A percentile compares a stretch with the other conserved stretches of the same genome.
phyloP scores from a whole-genome alignment of 2,797 vertebrate genomes.

The Iguana delicatissima region DNA sequence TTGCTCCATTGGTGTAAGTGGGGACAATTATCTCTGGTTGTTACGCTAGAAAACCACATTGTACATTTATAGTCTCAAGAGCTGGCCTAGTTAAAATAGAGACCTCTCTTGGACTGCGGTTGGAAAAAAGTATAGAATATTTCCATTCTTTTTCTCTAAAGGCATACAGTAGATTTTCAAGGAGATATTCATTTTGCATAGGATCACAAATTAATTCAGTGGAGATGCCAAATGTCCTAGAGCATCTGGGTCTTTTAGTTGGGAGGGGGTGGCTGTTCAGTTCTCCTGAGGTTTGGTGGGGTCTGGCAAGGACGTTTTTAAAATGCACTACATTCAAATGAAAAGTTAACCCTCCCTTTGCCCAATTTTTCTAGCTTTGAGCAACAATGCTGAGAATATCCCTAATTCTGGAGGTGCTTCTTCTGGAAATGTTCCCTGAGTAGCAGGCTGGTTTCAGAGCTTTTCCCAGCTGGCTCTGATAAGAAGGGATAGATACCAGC shows the following conservation, averaged over 20 bases:
- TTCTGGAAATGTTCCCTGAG: not conserved
- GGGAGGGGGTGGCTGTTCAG: not conserved
- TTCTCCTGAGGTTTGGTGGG: slow-evolving; percentile 24
- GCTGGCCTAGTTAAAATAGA: not conserved
- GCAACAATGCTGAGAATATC: not conserved
- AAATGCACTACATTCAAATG: not conserved
- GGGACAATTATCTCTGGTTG: slow-evolving; percentile 24
- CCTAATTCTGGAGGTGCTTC: not conserved
- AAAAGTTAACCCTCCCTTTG: slow-evolving; percentile 5
- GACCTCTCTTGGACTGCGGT: not conserved
- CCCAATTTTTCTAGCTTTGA: not conserved
- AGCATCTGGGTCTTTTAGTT: slow-evolving; percentile 6
- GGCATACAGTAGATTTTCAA: slow-evolving; percentile 23
- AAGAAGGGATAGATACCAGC: not conserved
- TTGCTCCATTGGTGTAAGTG: not conserved
- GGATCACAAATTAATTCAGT: slow-evolving; percentile 17
- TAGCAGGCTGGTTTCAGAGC: not conserved
- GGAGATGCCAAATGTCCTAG: slow-evolving; percentile 35
- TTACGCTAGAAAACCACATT: not conserved
- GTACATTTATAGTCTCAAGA: slow-evolving; percentile 12
- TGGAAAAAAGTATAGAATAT: slow-evolving; percentile 32
- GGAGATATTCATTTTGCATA: slow-evolving; percentile 1
- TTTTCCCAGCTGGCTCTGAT: not conserved
- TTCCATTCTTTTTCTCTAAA: slow-evolving; percentile 19
- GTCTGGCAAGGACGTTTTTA: slow-evolving; percentile 26